phyloP scores from a whole-genome alignment of 2,113 vertebrate species.

The Etheostoma cragini region DNA sequence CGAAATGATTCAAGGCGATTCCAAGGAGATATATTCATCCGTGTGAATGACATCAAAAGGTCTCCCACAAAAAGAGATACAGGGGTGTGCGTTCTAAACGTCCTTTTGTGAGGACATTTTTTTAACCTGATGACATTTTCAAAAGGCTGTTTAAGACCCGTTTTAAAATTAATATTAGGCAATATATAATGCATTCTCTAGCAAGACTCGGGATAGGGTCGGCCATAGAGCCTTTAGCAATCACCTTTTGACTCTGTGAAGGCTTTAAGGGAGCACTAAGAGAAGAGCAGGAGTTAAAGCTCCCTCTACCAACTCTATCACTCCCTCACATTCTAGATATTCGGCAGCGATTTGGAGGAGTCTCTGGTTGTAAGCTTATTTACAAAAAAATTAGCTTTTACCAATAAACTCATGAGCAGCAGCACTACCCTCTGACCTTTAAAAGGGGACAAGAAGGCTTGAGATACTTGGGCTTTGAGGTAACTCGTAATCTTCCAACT shows the following conservation, averaged over 20 bases:
- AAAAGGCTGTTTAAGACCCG: neutral
- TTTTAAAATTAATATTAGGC: neutral
- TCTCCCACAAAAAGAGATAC: neutral
- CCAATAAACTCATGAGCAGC: too few relatives aligned
- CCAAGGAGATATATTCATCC: slow-evolving; percentile 29
- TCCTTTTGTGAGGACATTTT: neutral
- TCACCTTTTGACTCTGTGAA: too few relatives aligned
- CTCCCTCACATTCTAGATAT: too few relatives aligned
- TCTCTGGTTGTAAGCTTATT: too few relatives aligned
- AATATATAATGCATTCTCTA: neutral
- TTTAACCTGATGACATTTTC: too few relatives aligned
- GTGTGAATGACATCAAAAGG: slow-evolving; percentile 19
- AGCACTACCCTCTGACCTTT: too few relatives aligned
- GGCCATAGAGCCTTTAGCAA: too few relatives aligned
- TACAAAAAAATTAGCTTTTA: too few relatives aligned
- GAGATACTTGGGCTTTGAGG: neutral
- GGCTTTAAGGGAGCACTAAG: too few relatives aligned
- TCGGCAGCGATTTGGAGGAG: too few relatives aligned
- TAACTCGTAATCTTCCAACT: neutral
- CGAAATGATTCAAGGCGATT: slow-evolving; percentile 34
- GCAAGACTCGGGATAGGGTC: neutral
- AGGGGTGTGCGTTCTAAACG: neutral
- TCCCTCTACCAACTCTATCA: too few relatives aligned
- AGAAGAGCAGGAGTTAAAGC: too few relatives aligned
- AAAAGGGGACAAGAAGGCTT: neutral